phyloP scores from a whole-genome alignment of 30 jellyfish, hydroid and myxozoan species.

The Hydra vulgaris region DNA sequence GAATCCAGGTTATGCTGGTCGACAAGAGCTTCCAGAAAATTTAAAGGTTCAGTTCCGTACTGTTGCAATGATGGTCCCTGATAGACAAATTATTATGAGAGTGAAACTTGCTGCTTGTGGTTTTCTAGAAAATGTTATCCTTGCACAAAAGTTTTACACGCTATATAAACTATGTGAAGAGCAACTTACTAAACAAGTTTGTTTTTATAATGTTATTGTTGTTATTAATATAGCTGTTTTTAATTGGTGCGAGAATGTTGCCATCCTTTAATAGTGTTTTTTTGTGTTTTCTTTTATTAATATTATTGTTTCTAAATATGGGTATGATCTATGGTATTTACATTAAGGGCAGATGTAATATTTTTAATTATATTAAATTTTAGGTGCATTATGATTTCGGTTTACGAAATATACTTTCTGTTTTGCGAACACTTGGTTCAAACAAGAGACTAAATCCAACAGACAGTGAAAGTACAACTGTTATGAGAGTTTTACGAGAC shows the following conservation, averaged over 20 bases:
- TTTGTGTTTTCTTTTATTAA: background rate
- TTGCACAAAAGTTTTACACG: slow-evolving; percentile 91
- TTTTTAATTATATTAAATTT: background rate
- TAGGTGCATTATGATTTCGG: slow-evolving; percentile 97
- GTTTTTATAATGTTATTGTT: too few relatives aligned
- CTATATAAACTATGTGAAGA: slow-evolving; percentile 88
- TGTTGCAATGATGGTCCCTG: slow-evolving; percentile 99
- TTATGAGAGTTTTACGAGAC: slow-evolving; percentile 89
- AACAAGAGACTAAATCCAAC: slow-evolving; percentile 78
- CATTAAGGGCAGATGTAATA: too few relatives aligned
- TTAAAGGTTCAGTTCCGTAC: slow-evolving; percentile 90
- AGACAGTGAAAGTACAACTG: slow-evolving; percentile 98
- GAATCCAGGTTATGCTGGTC: slow-evolving; percentile 99
- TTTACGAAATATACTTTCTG: slow-evolving; percentile 81
- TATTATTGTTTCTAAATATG: too few relatives aligned
- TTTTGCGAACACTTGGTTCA: slow-evolving; percentile 89
- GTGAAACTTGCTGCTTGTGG: slow-evolving; percentile 97
- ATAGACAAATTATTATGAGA: slow-evolving; percentile 94
- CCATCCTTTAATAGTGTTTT: background rate
- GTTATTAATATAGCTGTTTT: background rate
- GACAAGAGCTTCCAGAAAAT: slow-evolving; percentile 94
- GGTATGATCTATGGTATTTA: too few relatives aligned
- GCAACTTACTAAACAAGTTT: slow-evolving; percentile 89
- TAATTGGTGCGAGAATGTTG: background rate
- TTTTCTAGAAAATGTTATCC: slow-evolving; percentile 76